Percentiles rank a stretch among this genome's conserved stretches.
phyloP scores from a whole-genome alignment of 2,888 invertebrate genomes.

The Myopa testacea region DNA sequence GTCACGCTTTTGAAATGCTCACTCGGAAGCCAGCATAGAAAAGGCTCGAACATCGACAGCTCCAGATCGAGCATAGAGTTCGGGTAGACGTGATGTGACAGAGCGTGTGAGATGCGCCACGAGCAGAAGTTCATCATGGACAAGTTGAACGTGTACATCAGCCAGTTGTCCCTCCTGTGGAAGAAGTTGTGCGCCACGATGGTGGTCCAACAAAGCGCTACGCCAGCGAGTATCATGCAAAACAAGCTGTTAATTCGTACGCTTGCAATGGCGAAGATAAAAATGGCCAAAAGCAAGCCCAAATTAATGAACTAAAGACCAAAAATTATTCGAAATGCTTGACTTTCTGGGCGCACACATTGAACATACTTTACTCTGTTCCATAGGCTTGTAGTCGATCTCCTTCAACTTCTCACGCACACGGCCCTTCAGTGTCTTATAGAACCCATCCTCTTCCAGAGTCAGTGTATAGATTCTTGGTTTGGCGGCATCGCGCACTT shows the following conservation, averaged over 20 bases:
- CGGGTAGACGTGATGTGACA: conserved; percentile 84
- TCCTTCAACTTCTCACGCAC: conserved; percentile 72
- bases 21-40: conserved; percentile 75
- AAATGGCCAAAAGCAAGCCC: conserved; percentile 63
- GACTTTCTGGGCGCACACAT: not conserved
- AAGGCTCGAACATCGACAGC: conserved; percentile 76
- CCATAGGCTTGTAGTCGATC: conserved; percentile 67
- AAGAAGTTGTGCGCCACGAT: conserved; percentile 82
- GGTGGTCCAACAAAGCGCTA: conserved; percentile 72
- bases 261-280: conserved; percentile 63
- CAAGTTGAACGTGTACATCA: conserved; percentile 83
- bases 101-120: conserved; percentile 80
- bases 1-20: conserved; percentile 70
- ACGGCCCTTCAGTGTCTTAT: conserved; percentile 75
- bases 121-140: conserved; percentile 73
- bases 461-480: conserved; percentile 80
- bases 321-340: not conserved
- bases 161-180: conserved; percentile 80
- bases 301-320: conserved; percentile 64
- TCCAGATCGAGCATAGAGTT: conserved; percentile 83
- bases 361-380: conserved; percentile 55
- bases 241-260: conserved; percentile 61
- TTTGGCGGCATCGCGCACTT: conserved; percentile 73
- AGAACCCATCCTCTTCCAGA: conserved; percentile 81
- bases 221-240: conserved; percentile 69